Conservation (phyloP, 30 jellyfish, hydroid and myxozoan genomes). For the Phacellophora camtschatica region DNA sequence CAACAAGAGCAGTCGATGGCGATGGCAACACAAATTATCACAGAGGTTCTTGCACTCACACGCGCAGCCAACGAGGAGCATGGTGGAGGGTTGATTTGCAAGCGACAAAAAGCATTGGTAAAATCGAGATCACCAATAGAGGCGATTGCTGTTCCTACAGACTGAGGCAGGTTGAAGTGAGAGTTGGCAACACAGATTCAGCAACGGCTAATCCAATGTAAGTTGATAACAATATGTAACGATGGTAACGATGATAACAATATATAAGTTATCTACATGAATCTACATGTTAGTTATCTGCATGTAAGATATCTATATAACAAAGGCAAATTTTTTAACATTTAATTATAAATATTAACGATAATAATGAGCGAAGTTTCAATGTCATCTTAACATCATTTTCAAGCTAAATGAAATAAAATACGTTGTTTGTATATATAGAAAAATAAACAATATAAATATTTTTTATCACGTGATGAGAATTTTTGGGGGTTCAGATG, state of each 20-base stretch:
- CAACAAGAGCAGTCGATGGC: constrained; percentile 62
- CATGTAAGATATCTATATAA: too few species aligned
- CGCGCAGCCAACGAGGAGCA: constrained; percentile 31
- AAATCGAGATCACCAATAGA: constrained; percentile 28
- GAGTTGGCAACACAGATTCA: constrained; percentile 58
- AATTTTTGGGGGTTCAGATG: too few species aligned
- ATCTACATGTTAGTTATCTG: too few species aligned
- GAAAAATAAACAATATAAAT: too few species aligned
- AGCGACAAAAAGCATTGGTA: constrained; percentile 4
- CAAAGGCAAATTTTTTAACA: too few species aligned
- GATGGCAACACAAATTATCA: neutral
- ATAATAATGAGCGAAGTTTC: too few species aligned
- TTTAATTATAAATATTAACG: too few species aligned
- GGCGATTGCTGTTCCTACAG: constrained; percentile 53
- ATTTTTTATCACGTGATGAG: too few species aligned
- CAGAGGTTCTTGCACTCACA: constrained; percentile 38
- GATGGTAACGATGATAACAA: neutral
- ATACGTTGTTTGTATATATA: too few species aligned
- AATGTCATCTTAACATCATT: too few species aligned
- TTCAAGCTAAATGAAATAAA: too few species aligned
- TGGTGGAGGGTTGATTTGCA: constrained; percentile 68
- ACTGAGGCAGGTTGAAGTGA: constrained; percentile 26
- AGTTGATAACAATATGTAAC: neutral
- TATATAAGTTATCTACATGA: neutral
- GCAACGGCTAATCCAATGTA: constrained; percentile 29